Conservation (phyloP, 2,888 invertebrate species). For the Hermaeophaga mercurialis region DNA sequence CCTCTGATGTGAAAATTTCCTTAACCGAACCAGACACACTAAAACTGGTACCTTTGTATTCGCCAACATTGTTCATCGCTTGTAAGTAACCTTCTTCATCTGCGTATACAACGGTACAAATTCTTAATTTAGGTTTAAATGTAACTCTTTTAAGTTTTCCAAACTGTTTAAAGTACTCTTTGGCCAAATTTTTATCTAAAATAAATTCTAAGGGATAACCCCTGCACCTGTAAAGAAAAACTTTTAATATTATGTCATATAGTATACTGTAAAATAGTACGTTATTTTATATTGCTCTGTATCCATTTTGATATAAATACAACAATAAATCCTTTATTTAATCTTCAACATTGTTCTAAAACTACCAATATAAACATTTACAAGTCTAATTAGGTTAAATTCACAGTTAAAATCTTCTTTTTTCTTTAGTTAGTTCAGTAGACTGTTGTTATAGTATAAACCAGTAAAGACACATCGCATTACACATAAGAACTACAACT, state of each 20-base stretch:
- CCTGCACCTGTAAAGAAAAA: constrained; percentile 60
- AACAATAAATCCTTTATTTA: too few species aligned
- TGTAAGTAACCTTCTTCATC: constrained; percentile 63
- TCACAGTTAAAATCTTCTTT: too few species aligned
- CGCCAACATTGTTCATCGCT: constrained; percentile 66
- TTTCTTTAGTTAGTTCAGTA: too few species aligned
- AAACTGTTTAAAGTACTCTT: constrained; percentile 72
- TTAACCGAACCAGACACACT: constrained; percentile 35
- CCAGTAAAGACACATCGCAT: too few species aligned
- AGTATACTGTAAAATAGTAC: background rate
- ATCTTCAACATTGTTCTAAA: too few species aligned
- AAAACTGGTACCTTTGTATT: constrained; percentile 68
- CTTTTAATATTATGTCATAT: too few species aligned
- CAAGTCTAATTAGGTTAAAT: too few species aligned
- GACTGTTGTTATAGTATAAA: too few species aligned
- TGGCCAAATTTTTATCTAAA: constrained; percentile 65
- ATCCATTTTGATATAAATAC: constrained; percentile 3
- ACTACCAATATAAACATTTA: too few species aligned
- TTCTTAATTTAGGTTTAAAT: constrained; percentile 66
- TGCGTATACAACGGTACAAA: constrained; percentile 73
- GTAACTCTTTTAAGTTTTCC: constrained; percentile 71
- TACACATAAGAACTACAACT: too few species aligned
- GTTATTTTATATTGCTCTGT: constrained; percentile 18
- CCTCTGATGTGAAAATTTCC: constrained; percentile 16
- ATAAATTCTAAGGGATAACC: constrained; percentile 70